Evolutionary conservation across 2,797 vertebrate species (phyloP), one percentile per base, ranked within the genome.

Genomic region (Rhinogobio ventralis): DNA sequence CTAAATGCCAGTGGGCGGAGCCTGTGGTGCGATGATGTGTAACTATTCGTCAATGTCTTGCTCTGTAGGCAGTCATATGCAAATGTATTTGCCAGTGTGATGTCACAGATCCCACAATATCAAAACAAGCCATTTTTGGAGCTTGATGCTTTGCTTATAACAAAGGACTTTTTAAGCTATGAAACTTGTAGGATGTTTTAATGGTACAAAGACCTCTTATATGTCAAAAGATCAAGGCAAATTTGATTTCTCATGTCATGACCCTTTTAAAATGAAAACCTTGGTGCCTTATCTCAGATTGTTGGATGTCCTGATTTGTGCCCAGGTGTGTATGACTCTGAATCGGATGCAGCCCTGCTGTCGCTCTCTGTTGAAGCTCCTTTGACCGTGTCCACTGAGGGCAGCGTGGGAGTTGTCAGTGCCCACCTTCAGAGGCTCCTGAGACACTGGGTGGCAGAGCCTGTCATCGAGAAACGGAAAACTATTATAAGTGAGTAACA

Each of bases 401-500:
- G 90, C 79, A 93, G 87, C 67, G 90, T 91, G 11, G 96, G 97
- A 20, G 95, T 97, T 86, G 94, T 99, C 86, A 97, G 97, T 83
- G 90, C 91, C 3, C 95, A 93, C 42, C 95, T 99, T 4, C 98
- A 98, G 86, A 95, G 95, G 90, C 92, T 94, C 57, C 94, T 99
- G 82, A 95, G 96, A 39, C 93, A 93, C 89, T 96, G 97, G 92
- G 96, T 96, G 62, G 94, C 97, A 78, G 96, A 97, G 93, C 97
- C 97, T 0, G 96, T 93, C 0, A 95, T 98, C 89, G 94, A 95
- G 91, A 96, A 93, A 82, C 95, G 96, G 69, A 97, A 96, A 93
- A 90, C 94, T 77, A 94, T 98, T 46, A 92, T 98, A 67, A 97
- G 98, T 99, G 67, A 85, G 86, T 57, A 30, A 49, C 2, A 28